These are phyloP conservation scores for Sorex araneus DNA, from an alignment of 2,113 vertebrate genomes.

Conservation along the genomic window DNA sequence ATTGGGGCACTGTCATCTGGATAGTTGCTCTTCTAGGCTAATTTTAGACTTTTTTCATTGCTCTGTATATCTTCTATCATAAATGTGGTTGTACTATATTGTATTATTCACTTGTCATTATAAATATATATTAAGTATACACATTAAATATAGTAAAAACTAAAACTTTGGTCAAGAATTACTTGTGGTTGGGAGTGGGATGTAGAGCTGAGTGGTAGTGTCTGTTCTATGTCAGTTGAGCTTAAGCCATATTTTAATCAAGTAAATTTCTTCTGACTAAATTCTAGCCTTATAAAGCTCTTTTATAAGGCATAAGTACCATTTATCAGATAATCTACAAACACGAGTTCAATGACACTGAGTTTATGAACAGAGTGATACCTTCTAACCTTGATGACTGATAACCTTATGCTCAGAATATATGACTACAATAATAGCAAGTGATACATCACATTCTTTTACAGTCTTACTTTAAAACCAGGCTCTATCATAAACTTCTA, in stretches of 20 bases:
- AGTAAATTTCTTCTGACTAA: background rate
- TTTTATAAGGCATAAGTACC: background rate
- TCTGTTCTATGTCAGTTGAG: background rate
- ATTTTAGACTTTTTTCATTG: background rate
- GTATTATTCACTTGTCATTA: too few species aligned
- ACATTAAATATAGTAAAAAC: too few species aligned
- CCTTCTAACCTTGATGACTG: background rate
- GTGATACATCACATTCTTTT: background rate
- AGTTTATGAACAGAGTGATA: background rate
- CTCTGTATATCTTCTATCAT: too few species aligned
- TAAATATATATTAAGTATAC: too few species aligned
- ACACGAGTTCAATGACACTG: background rate
- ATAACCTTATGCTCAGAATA: too few species aligned
- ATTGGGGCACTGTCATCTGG: too few species aligned
- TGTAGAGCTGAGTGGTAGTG: rapidly evolving
- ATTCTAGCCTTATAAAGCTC: background rate
- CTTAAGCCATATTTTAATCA: background rate
- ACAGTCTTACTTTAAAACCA: background rate
- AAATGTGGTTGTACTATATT: too few species aligned
- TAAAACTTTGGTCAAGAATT: background rate
- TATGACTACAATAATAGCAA: background rate
- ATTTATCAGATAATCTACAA: background rate
- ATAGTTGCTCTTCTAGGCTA: too few species aligned
- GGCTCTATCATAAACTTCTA: slow-evolving; percentile 14
- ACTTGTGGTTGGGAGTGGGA: background rate